A percentile compares a stretch with the other conserved stretches of the same genome.
Conservation (phyloP, 2,888 invertebrate species). For the Boloria selene region DNA sequence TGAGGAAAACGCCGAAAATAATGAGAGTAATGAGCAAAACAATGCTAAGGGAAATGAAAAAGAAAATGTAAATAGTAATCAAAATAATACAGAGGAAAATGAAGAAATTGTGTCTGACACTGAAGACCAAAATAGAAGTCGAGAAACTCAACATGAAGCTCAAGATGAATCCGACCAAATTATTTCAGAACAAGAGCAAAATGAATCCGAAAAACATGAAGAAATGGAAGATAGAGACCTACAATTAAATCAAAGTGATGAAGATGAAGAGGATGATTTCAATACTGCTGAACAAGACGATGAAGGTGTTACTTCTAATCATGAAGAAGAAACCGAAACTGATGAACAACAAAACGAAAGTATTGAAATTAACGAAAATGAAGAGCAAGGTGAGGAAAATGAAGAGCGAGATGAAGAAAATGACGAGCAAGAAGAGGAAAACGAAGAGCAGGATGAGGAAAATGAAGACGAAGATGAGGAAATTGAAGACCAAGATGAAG, state of each 20-base stretch:
- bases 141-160: slow-evolving; percentile 31
- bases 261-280: slow-evolving; percentile 34
- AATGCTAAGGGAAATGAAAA: not conserved
- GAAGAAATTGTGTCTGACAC: slow-evolving; percentile 32
- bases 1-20: slow-evolving; percentile 24
- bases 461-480: not conserved
- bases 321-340: not conserved
- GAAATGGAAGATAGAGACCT: slow-evolving; percentile 24
- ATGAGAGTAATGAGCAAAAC: slow-evolving; percentile 20
- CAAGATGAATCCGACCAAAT: slow-evolving; percentile 2
- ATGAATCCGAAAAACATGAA: slow-evolving; percentile 21
- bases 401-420: slow-evolving; percentile 11
- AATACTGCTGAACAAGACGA: slow-evolving; percentile 17
- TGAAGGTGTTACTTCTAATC: not conserved
- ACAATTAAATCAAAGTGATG: slow-evolving; percentile 36
- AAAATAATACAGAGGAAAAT: slow-evolving; percentile 24
- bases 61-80: slow-evolving; percentile 33
- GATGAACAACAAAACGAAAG: slow-evolving; percentile 19
- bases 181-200: not conserved
- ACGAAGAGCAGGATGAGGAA: slow-evolving; percentile 7
- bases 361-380: slow-evolving; percentile 33
- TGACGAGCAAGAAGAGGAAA: slow-evolving; percentile 3
- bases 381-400: slow-evolving; percentile 10
- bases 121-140: slow-evolving; percentile 29
- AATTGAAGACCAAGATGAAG: not conserved